A percentile compares a stretch with the other conserved stretches of the same genome.
phyloP scores from a whole-genome alignment of 2,888 invertebrate genomes.

The Alcis repandata region DNA sequence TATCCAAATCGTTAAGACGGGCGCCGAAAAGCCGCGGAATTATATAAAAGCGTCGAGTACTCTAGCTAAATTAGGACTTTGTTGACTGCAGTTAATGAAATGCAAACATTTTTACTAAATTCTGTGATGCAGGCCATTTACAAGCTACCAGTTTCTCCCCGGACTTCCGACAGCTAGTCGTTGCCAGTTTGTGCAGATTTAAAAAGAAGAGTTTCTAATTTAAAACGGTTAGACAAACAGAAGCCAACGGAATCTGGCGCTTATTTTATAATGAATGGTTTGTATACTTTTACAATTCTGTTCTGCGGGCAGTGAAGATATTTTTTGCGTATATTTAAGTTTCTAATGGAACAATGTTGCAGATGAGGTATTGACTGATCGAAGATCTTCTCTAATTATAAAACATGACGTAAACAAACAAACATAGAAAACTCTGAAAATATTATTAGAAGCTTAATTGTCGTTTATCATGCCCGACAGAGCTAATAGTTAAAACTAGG shows the following conservation, averaged over 20 bases:
- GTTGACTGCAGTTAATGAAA: conserved; percentile 79
- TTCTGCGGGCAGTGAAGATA: too few relatives aligned
- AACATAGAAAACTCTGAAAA: too few relatives aligned
- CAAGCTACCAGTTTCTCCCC: conserved; percentile 6
- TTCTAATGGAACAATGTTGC: too few relatives aligned
- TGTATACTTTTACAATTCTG: too few relatives aligned
- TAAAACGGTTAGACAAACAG: conserved; percentile 5
- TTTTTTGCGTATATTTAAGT: too few relatives aligned
- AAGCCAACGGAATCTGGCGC: neutral
- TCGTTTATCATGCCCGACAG: too few relatives aligned
- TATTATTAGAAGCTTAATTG: too few relatives aligned
- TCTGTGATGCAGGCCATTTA: conserved; percentile 58
- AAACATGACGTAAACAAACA: too few relatives aligned
- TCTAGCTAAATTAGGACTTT: conserved; percentile 67
- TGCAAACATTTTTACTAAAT: conserved; percentile 74
- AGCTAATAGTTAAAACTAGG: too few relatives aligned
- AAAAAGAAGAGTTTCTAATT: conserved; percentile 40
- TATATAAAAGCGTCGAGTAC: conserved; percentile 53
- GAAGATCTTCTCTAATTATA: too few relatives aligned
- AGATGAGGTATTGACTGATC: too few relatives aligned
- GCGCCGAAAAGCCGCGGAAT: conserved; percentile 24
- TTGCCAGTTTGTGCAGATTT: conserved; percentile 9
- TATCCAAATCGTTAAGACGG: conserved; percentile 8
- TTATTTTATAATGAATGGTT: neutral
- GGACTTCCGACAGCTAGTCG: neutral